Conservation (phyloP, 2,113 vertebrate species). For the Bubo blakistoni region DNA sequence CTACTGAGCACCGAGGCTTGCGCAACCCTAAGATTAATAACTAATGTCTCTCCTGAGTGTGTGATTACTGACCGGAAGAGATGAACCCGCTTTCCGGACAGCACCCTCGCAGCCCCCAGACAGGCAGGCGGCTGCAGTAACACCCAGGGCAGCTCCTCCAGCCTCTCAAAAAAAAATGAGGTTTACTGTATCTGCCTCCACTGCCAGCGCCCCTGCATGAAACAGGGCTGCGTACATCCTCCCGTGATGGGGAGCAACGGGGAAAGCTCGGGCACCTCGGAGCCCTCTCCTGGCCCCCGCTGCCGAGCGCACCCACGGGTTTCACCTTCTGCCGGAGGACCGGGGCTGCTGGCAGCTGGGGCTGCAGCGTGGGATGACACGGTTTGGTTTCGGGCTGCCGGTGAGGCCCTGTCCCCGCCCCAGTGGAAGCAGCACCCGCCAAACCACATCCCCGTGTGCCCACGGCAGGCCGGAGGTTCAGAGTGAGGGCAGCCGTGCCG, state of each 20-base stretch:
- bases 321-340: background rate
- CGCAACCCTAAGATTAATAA: no score
- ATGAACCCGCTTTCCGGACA: no score
- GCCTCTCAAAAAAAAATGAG: no score
- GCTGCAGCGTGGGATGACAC: fast-evolving
- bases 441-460: background rate
- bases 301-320: fast-evolving
- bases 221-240: fast-evolving
- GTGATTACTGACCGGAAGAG: no score
- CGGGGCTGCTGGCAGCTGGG: background rate
- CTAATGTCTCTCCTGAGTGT: no score
- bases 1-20: no score
- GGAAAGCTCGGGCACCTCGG: no score
- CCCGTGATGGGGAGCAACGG: fast-evolving
- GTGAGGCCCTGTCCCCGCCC: background rate
- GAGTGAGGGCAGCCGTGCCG: background rate
- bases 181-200: fast-evolving
- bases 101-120: background rate
- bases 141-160: fast-evolving
- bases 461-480: background rate
- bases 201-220: fast-evolving
- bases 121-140: fast-evolving
- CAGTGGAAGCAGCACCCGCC: fast-evolving
- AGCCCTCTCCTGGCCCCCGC: fast-evolving
- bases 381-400: background rate